Evolutionary conservation across 2,113 vertebrate species (phyloP), one percentile per base, ranked within the genome.

Genomic region (Marcusenius ussheri): DNA sequence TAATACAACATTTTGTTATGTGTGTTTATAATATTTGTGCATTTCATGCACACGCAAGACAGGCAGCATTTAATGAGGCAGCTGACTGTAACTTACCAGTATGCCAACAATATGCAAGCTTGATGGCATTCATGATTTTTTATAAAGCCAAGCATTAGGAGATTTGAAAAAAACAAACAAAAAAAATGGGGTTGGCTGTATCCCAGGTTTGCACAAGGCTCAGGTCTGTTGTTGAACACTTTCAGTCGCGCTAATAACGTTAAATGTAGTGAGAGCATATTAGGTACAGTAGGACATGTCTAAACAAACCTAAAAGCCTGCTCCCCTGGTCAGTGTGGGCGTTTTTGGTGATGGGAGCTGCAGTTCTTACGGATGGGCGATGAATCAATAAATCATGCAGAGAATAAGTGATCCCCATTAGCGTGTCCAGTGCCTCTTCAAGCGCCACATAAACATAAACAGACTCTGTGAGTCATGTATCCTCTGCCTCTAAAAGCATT

Each of bases 341-440:
- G 85, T 87, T 87, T 21, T 53, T 4, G 85, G 3, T 39, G 50
- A 53, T 35, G 3, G 47, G 15, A 27, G 83, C 24, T 53, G 15
- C 50, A 35, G 15, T 53, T 87, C 50, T 11, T 46, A 87, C n/a
- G 27, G 27, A 27, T 87, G 85, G 50, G 50, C 7, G 50, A 53
- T 87, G 85, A 53, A 87, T 87, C 85, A 56, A 87, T 87, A 87
- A 87, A 56, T 27, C 85, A 56, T 53, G 50, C 27, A 17, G 85
- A 87, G 49, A 35, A 53, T 49, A 87, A 87, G 56, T 87, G n/a
- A 87, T 53, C 11, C 5, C 85, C 85, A 87, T 87, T 87, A 87
- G 27, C 35, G 50, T 39, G 31, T 53, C 15, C 85, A 11, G 50
- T 15, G 31, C 85, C 85, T 87, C 85, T 56, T 87, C 85, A 87